These are phyloP conservation scores for Lethenteron camtschaticum DNA, from an alignment of 2,113 vertebrate species.

Conservation along the genomic window DNA sequence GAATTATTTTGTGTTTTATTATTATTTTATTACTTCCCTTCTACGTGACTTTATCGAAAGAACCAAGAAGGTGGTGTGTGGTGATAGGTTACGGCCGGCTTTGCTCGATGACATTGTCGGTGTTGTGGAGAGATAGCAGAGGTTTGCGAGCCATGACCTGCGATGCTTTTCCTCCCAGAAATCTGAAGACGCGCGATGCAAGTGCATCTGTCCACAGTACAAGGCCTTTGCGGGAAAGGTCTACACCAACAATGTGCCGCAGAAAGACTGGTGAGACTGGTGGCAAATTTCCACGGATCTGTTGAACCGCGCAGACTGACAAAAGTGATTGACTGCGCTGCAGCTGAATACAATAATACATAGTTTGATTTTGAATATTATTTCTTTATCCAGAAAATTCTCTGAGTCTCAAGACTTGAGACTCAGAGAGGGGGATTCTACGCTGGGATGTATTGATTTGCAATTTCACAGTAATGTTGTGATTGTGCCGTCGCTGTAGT, in stretches of 20 bases:
- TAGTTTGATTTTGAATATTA: neutral
- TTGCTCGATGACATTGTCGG: too few relatives aligned
- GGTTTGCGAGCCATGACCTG: too few relatives aligned
- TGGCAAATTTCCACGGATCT: neutral
- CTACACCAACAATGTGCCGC: slow-evolving; percentile 66
- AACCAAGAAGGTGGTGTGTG: too few relatives aligned
- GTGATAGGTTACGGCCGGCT: too few relatives aligned
- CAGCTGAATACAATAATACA: neutral
- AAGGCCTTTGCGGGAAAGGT: slow-evolving; percentile 66
- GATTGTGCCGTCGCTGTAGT: too few relatives aligned
- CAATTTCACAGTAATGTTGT: too few relatives aligned
- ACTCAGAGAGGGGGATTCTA: neutral
- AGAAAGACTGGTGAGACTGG: slow-evolving; percentile 73
- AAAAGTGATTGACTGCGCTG: neutral
- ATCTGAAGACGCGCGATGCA: slow-evolving; percentile 74
- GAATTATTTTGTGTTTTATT: too few relatives aligned
- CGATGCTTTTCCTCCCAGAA: slow-evolving; percentile 24
- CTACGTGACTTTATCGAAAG: too few relatives aligned
- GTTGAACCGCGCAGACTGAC: neutral
- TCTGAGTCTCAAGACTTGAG: neutral
- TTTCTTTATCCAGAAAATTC: neutral
- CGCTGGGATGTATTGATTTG: neutral
- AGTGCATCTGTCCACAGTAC: slow-evolving; percentile 79
- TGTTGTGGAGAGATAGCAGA: too few relatives aligned
- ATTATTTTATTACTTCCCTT: too few relatives aligned